These are phyloP conservation scores for Drosophila austrosaltans DNA, from an alignment of 2,888 invertebrate genomes.

Conservation along the genomic window DNA sequence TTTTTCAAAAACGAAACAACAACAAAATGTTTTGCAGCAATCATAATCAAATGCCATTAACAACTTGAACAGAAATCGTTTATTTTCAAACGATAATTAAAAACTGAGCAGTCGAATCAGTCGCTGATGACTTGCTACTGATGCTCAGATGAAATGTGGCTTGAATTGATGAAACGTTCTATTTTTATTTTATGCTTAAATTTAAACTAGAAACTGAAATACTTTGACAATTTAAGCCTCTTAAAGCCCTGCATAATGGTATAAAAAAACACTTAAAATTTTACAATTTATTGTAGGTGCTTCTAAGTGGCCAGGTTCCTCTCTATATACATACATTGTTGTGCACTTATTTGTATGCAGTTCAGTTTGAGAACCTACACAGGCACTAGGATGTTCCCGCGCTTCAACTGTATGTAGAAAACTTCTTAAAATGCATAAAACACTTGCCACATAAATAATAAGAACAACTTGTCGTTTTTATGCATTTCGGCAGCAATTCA, in stretches of 20 bases:
- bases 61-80: constrained; percentile 51
- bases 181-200: constrained; percentile 10
- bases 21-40: constrained; percentile 33
- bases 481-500: constrained; percentile 44
- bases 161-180: constrained; percentile 35
- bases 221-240: constrained; percentile 24
- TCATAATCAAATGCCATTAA: constrained; percentile 57
- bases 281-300: constrained; percentile 32
- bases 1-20: constrained; percentile 64
- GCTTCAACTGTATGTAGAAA: constrained; percentile 33
- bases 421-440: constrained; percentile 57
- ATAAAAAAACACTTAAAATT: constrained; percentile 28
- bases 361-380: constrained; percentile 22
- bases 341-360: constrained; percentile 55
- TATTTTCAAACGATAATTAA: constrained; percentile 57
- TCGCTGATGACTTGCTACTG: constrained; percentile 26
- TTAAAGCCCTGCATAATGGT: constrained; percentile 19
- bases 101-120: constrained; percentile 41
- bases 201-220: constrained; percentile 30
- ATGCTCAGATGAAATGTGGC: neutral
- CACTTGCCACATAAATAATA: constrained; percentile 64
- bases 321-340: neutral
- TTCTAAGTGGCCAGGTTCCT: constrained; percentile 6
- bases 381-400: constrained; percentile 56
- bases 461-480: constrained; percentile 33